Evolutionary conservation across 2,888 invertebrate species (phyloP).

Genomic region (Trachelus tabidus): DNA sequence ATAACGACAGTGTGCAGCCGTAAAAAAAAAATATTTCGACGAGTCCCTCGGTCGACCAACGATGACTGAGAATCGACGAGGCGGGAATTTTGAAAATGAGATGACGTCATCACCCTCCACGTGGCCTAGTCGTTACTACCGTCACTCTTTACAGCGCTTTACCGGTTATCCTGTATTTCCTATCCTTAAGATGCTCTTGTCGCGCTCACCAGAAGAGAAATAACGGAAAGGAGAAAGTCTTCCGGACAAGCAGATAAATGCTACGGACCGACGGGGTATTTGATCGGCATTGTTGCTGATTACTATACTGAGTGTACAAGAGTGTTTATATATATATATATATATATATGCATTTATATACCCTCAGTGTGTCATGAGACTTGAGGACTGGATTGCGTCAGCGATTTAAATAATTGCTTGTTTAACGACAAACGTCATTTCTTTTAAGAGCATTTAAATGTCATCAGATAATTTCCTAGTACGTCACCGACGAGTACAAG

Average conservation of each 20-base stretch:
- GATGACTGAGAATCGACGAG: background rate
- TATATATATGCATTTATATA: background rate
- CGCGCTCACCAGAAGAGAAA: background rate
- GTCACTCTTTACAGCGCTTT: background rate
- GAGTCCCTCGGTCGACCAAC: no score
- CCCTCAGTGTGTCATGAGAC: background rate
- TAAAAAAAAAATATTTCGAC: no score
- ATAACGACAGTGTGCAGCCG: no score
- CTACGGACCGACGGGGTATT: background rate
- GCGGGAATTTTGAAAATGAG: background rate
- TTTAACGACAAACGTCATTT: background rate
- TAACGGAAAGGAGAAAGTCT: background rate
- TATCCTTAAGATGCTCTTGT: background rate
- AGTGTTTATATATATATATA: background rate
- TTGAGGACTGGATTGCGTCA: background rate
- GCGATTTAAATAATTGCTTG: background rate
- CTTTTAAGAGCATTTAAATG: background rate
- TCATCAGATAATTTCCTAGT: background rate
- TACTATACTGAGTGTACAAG: background rate
- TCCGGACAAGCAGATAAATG: background rate
- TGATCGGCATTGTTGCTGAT: background rate
- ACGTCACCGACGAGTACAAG: background rate
- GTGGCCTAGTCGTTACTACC: background rate
- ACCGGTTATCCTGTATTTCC: background rate
- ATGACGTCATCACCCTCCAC: background rate